Percentiles rank a stretch among this genome's conserved stretches.
Evolutionary conservation across 37 sponge, comb jelly and placozoan species (phyloP).

Genomic region (Dysidea cf. avara): DNA sequence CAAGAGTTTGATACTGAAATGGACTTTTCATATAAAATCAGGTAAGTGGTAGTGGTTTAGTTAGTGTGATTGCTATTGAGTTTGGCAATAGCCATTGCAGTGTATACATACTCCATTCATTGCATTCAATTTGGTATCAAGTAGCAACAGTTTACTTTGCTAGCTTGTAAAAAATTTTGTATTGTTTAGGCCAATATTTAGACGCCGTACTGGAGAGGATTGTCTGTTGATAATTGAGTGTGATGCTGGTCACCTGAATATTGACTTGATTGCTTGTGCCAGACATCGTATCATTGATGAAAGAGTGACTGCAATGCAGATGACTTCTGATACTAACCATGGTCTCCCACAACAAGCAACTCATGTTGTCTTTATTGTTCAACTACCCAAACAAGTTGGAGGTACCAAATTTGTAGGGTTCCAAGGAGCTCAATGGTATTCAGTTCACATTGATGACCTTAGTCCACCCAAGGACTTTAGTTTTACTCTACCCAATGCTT

Average conservation of each 20-base stretch:
- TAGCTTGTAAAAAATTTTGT: too few relatives aligned
- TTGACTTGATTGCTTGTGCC: constrained; percentile 87
- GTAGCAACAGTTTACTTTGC: background rate
- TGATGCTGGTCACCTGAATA: constrained; percentile 48
- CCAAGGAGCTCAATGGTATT: constrained; percentile 78
- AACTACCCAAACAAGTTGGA: constrained; percentile 38
- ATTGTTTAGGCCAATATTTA: constrained; percentile 11
- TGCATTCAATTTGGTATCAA: too few relatives aligned
- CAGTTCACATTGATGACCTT: constrained; percentile 79
- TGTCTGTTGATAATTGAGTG: constrained; percentile 12
- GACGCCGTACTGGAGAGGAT: background rate
- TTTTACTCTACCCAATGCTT: constrained; percentile 15
- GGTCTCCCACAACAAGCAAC: constrained; percentile 6
- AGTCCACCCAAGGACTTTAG: constrained; percentile 13
- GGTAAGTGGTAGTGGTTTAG: too few relatives aligned
- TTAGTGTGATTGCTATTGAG: too few relatives aligned
- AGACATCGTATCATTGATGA: constrained; percentile 63
- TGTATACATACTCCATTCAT: too few relatives aligned
- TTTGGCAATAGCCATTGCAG: too few relatives aligned
- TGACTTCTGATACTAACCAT: too few relatives aligned
- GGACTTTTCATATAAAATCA: background rate
- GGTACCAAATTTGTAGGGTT: constrained; percentile 60
- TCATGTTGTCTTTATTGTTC: constrained; percentile 73
- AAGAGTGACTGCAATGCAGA: constrained; percentile 17
- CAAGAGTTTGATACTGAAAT: background rate